Percentiles rank a stretch among this genome's conserved stretches.
Conservation (phyloP, 1,140 invertebrate species). For the Muscidifurax raptorellus region DNA sequence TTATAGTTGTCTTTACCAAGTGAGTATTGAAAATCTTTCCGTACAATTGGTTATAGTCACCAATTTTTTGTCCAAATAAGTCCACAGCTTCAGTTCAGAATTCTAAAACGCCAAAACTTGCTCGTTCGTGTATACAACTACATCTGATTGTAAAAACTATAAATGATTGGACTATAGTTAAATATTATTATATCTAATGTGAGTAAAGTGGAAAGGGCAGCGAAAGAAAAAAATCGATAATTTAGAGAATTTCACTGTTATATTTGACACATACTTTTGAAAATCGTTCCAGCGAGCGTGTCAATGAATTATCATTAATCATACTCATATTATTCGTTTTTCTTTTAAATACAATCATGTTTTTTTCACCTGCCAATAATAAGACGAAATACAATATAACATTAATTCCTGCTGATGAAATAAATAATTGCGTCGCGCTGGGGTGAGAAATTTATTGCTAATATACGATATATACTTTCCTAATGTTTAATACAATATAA, state of each 20-base stretch:
- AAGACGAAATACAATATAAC: not conserved
- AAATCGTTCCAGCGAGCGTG: slow-evolving; percentile 47
- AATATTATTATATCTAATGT: too few species aligned
- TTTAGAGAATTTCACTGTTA: slow-evolving; percentile 23
- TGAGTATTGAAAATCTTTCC: too few species aligned
- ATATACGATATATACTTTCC: slow-evolving; percentile 8
- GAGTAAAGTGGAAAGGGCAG: not conserved
- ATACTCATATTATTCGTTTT: not conserved
- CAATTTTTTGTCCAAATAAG: too few species aligned
- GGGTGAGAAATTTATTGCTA: slow-evolving; percentile 19
- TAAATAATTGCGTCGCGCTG: slow-evolving; percentile 30
- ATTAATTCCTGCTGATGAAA: slow-evolving; percentile 16
- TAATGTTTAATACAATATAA: slow-evolving; percentile 29
- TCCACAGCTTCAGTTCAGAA: too few species aligned
- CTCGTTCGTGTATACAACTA: too few species aligned
- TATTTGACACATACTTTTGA: slow-evolving; percentile 43
- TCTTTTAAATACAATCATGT: slow-evolving; percentile 9
- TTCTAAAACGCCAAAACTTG: too few species aligned
- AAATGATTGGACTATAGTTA: too few species aligned
- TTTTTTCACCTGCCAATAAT: slow-evolving; percentile 4
- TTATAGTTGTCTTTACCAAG: too few species aligned
- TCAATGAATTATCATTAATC: slow-evolving; percentile 32
- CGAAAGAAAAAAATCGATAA: slow-evolving; percentile 18
- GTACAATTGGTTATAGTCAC: too few species aligned
- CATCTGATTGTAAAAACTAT: too few species aligned